A percentile compares a stretch with the other conserved stretches of the same genome.
Conservation (phyloP, 2,888 invertebrate species). For the Chrysotoxum bicinctum region DNA sequence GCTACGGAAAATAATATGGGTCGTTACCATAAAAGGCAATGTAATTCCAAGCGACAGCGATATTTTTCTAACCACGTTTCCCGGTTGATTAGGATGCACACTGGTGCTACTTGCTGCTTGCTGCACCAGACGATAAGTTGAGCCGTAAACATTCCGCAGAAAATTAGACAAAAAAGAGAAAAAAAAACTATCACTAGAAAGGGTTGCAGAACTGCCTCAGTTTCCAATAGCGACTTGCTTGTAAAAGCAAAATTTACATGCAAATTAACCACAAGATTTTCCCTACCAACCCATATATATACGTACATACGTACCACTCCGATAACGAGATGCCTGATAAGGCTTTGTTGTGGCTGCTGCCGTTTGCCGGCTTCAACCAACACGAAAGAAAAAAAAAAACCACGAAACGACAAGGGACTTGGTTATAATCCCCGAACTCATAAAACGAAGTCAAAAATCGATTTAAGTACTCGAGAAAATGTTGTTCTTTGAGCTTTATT, state of each 20-base stretch:
- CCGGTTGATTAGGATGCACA: conserved; percentile 52
- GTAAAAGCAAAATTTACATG: conserved; percentile 43
- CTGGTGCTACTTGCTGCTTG: background rate
- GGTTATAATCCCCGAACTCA: conserved; percentile 47
- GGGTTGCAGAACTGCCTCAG: conserved; percentile 5
- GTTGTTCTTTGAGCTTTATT: conserved; percentile 60
- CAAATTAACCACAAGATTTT: conserved; percentile 52
- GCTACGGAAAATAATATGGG: conserved; percentile 34
- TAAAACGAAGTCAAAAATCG: conserved; percentile 66
- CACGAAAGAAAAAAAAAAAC: background rate
- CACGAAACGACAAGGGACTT: background rate
- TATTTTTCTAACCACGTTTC: conserved; percentile 39
- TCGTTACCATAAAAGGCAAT: conserved; percentile 42
- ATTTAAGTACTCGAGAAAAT: conserved; percentile 60
- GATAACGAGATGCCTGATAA: conserved; percentile 61
- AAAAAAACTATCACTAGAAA: background rate
- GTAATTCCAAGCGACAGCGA: conserved; percentile 21
- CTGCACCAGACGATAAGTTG: conserved; percentile 43
- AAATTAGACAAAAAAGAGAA: conserved; percentile 2
- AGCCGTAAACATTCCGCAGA: conserved; percentile 47
- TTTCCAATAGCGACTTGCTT: conserved; percentile 1
- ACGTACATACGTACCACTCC: background rate
- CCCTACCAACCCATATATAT: background rate
- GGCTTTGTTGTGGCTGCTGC: conserved; percentile 40
- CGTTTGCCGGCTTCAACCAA: conserved; percentile 40